Evolutionary conservation across 1,140 invertebrate genomes (phyloP).

Genomic region (Drosophila elegans): DNA sequence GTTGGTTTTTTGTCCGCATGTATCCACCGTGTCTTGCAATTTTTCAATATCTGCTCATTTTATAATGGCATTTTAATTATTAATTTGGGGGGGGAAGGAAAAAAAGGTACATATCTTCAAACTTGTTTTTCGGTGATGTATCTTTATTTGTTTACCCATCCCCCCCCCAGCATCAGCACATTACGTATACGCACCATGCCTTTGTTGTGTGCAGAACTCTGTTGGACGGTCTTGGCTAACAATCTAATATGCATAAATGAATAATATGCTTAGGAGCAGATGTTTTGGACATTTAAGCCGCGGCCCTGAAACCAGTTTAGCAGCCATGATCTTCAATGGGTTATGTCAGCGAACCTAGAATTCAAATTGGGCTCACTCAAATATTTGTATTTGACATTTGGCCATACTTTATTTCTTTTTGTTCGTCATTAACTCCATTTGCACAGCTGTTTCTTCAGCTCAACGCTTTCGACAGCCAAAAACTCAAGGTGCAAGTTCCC

Average conservation of each 20-base stretch:
- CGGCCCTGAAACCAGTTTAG: constrained; percentile 42
- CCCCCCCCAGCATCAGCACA: not conserved
- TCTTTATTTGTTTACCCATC: not conserved
- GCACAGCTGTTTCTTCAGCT: constrained; percentile 62
- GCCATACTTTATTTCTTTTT: constrained; percentile 12
- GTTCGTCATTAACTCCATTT: constrained; percentile 30
- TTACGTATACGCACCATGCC: constrained; percentile 60
- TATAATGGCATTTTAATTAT: constrained; percentile 59
- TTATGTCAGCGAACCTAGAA: constrained; percentile 44
- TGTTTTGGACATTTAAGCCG: constrained; percentile 7
- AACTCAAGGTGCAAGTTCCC: constrained; percentile 77
- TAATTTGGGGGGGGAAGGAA: not conserved
- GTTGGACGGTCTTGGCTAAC: constrained; percentile 23
- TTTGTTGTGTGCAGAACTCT: constrained; percentile 27
- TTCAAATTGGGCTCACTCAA: constrained; percentile 21
- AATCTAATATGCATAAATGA: constrained; percentile 46
- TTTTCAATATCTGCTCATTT: constrained; percentile 58
- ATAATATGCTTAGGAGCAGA: constrained; percentile 43
- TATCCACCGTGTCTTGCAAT: constrained; percentile 32
- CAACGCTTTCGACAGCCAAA: constrained; percentile 54
- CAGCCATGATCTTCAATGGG: constrained; percentile 25
- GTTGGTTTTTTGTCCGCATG: constrained; percentile 9
- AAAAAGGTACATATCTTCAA: constrained; percentile 2
- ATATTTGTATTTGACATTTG: constrained; percentile 15
- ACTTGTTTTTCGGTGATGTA: constrained; percentile 20